Evolutionary conservation across 2,113 vertebrate species (phyloP).

Genomic region (Hemiscyllium ocellatum): DNA sequence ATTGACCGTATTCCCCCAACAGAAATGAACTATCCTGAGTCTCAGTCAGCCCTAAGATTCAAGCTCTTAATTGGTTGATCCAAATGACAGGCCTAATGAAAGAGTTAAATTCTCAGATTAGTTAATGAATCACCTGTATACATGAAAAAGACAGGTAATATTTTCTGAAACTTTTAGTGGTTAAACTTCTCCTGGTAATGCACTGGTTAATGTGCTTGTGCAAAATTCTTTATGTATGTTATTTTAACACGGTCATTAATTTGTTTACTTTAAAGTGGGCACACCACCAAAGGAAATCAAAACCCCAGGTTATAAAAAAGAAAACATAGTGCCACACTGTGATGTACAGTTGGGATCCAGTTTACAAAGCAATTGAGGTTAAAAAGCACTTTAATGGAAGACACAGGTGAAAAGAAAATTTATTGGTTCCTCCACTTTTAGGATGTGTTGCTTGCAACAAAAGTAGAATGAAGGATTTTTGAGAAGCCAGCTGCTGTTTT

Average conservation of each 20-base stretch:
- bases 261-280: neutral
- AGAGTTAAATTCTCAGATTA: neutral
- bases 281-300: neutral
- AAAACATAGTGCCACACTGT: neutral
- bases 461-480: neutral
- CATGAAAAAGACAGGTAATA: neutral
- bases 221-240: neutral
- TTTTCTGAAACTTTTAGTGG: neutral
- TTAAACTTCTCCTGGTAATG: neutral
- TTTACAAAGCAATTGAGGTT: neutral
- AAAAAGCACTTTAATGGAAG: neutral
- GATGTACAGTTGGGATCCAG: neutral
- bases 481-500: neutral
- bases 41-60: neutral
- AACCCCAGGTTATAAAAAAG: neutral
- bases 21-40: neutral
- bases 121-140: neutral
- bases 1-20: neutral
- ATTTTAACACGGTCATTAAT: conserved; percentile 10
- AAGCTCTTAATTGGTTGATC: neutral
- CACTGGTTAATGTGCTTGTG: neutral
- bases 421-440: neutral
- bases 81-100: neutral
- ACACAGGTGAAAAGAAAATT: conserved; percentile 3
- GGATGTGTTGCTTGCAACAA: neutral